A percentile compares a stretch with the other conserved stretches of the same genome.
Conservation (phyloP, 2,113 vertebrate species). For the Hystrix cristata region DNA sequence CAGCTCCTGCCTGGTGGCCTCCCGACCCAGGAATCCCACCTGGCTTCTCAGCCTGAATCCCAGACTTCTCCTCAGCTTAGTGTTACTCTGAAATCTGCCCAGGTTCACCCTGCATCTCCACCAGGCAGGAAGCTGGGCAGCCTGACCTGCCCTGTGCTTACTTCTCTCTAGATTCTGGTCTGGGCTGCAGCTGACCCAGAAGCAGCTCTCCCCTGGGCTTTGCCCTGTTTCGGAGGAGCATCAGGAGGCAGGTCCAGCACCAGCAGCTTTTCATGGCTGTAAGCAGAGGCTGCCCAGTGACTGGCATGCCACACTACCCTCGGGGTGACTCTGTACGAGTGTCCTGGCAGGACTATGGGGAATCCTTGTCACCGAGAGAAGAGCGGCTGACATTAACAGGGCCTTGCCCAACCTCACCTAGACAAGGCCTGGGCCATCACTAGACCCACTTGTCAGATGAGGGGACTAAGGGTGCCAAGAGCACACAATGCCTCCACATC, state of each 20-base stretch:
- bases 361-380: neutral
- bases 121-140: neutral
- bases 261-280: neutral
- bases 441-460: neutral
- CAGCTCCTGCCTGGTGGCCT: neutral
- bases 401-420: neutral
- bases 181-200: neutral
- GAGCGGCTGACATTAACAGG: neutral
- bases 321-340: fast-evolving
- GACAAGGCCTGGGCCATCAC: neutral
- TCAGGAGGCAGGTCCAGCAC: neutral
- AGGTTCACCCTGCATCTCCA: neutral
- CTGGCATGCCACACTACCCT: fast-evolving
- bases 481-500: neutral
- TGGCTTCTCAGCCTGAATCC: neutral
- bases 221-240: neutral
- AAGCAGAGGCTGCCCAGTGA: neutral
- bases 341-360: neutral
- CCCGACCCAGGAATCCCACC: neutral
- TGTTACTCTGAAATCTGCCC: neutral
- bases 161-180: neutral
- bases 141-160: neutral
- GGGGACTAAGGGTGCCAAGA: neutral
- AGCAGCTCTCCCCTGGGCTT: neutral
- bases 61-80: neutral